Percentiles rank a stretch among this genome's conserved stretches.
Evolutionary conservation across 1,140 invertebrate genomes (phyloP).

Genomic region (Lepidurus couesii): DNA sequence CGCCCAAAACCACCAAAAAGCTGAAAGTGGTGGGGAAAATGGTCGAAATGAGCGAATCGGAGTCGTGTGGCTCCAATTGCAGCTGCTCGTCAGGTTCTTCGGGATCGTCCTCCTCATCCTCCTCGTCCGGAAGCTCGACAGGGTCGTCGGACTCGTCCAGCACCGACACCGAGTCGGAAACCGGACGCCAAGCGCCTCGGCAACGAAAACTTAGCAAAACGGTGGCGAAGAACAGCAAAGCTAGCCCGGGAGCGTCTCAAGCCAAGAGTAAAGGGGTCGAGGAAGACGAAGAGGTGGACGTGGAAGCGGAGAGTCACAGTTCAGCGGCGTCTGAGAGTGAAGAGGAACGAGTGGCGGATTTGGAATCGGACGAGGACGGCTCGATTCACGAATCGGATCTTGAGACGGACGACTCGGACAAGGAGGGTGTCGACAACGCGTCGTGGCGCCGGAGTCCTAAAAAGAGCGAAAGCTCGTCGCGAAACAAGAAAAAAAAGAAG

Average conservation of each 20-base stretch:
- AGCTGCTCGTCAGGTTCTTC: constrained; percentile 36
- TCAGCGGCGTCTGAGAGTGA: constrained; percentile 31
- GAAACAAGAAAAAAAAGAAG: constrained; percentile 27
- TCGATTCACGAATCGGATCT: constrained; percentile 67
- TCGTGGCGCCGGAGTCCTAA: constrained; percentile 28
- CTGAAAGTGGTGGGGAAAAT: constrained; percentile 26
- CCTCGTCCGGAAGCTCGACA: constrained; percentile 4
- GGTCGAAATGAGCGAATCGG: constrained; percentile 26
- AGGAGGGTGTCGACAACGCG: constrained; percentile 54
- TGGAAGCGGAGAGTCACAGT: constrained; percentile 28
- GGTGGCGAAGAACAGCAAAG: constrained; percentile 44
- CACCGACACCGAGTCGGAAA: background rate
- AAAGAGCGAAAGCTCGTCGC: background rate
- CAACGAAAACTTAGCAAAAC: background rate
- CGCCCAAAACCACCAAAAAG: background rate
- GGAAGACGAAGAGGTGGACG: constrained; percentile 30
- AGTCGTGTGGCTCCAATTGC: constrained; percentile 32
- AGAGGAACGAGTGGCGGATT: constrained; percentile 13
- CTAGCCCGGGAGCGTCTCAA: background rate
- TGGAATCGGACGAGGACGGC: constrained; percentile 34
- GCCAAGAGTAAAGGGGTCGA: constrained; percentile 23
- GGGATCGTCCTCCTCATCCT: background rate
- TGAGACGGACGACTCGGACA: constrained; percentile 72
- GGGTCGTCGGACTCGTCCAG: background rate
- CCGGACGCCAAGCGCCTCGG: background rate